phyloP scores from a whole-genome alignment of 92 coral and sea anemone genomes.

The Hydrozoanthus gracilis region DNA sequence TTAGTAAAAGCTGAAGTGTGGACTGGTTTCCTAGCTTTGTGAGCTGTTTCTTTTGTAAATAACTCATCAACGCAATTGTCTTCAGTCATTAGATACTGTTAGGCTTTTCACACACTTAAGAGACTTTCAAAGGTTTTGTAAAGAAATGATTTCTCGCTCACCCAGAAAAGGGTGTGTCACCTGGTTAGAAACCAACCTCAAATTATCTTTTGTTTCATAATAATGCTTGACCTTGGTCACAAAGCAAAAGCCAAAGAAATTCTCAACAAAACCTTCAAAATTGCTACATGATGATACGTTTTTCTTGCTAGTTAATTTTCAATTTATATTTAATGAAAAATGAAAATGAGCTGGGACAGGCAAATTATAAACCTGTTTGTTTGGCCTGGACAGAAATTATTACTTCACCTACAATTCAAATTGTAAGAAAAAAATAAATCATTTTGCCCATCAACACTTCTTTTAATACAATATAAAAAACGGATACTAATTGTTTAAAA shows the following conservation, averaged over 20 bases:
- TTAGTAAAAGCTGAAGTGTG: background rate
- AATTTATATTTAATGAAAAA: background rate
- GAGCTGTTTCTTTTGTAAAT: background rate
- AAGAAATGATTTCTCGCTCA: background rate
- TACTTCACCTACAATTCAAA: background rate
- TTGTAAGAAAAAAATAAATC: background rate
- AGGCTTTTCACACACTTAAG: background rate
- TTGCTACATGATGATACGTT: background rate
- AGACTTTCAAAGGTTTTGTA: background rate
- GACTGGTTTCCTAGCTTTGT: background rate
- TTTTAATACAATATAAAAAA: background rate
- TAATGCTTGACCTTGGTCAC: slow-evolving; percentile 13
- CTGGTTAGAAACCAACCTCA: background rate
- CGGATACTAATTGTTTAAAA: background rate
- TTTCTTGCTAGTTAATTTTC: background rate
- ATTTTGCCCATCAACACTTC: background rate
- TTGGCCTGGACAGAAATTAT: background rate
- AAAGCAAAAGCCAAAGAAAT: background rate
- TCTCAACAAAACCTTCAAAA: slow-evolving; percentile 5
- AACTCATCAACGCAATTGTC: background rate
- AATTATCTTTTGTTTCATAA: slow-evolving; percentile 8
- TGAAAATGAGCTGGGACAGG: background rate
- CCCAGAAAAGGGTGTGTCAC: slow-evolving; percentile 32
- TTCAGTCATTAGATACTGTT: background rate
- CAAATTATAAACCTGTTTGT: background rate